Percentiles rank a stretch among this genome's conserved stretches.
Evolutionary conservation across 2,888 invertebrate species (phyloP).

Genomic region (Aleiodes testaceus): DNA sequence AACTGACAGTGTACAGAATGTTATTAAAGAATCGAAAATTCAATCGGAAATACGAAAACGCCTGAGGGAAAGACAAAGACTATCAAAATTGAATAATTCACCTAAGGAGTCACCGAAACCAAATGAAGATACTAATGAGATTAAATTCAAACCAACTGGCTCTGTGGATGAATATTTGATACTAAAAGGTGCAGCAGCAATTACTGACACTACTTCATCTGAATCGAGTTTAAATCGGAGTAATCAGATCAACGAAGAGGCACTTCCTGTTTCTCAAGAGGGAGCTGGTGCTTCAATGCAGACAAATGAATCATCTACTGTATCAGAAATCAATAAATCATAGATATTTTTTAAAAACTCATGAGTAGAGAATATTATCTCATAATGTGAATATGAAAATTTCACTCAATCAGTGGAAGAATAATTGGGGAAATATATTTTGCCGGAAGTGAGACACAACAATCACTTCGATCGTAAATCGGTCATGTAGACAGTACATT

Average conservation of each 20-base stretch:
- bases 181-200: conserved; percentile 58
- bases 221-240: conserved; percentile 15
- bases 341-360: conserved; percentile 7
- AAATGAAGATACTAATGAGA: conserved; percentile 39
- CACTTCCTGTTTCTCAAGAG: not conserved
- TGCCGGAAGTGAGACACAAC: not conserved
- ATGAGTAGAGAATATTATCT: not conserved
- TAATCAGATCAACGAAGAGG: not conserved
- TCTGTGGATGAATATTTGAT: conserved; percentile 70
- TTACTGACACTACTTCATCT: conserved; percentile 1
- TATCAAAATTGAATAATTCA: conserved; percentile 64
- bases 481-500: not conserved
- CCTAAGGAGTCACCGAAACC: conserved; percentile 51
- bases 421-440: not conserved
- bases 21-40: conserved; percentile 71
- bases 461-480: not conserved
- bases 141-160: conserved; percentile 61
- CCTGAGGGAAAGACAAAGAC: conserved; percentile 67
- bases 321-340: not conserved
- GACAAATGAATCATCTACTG: not conserved
- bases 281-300: not conserved
- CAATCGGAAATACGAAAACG: conserved; percentile 71
- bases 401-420: no score
- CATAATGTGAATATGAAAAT: no score
- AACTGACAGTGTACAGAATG: conserved; percentile 70